These are phyloP conservation scores for Proterorhinus semilunaris DNA, from an alignment of 2,113 vertebrate species.

Conservation along the genomic window DNA sequence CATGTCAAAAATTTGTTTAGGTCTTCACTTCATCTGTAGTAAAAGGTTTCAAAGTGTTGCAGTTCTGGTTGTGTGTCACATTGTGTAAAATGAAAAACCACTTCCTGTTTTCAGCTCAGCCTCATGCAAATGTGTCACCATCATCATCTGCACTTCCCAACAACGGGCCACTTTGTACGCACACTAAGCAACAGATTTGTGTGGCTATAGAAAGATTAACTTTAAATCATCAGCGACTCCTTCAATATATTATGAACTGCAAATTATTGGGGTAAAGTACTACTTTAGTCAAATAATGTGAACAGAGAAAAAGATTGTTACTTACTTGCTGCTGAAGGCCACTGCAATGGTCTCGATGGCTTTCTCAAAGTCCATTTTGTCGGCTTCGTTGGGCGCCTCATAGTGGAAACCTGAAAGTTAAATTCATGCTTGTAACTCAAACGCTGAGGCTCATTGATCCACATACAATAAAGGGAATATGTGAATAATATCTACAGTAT, in stretches of 20 bases:
- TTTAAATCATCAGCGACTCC: neutral
- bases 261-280: neutral
- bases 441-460: neutral
- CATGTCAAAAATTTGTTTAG: neutral
- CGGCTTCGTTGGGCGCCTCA: conserved; percentile 82
- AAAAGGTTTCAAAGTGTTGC: conserved; percentile 32
- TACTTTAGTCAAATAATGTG: neutral
- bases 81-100: conserved; percentile 48
- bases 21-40: conserved; percentile 23
- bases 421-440: neutral
- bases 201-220: neutral
- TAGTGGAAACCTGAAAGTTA: conserved; percentile 85
- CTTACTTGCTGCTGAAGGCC: conserved; percentile 98
- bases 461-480: neutral
- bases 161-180: conserved; percentile 8
- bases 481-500: too few relatives aligned
- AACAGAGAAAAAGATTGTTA: conserved; percentile 1
- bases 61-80: conserved; percentile 53
- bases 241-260: neutral
- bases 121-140: conserved; percentile 73
- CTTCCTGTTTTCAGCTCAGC: conserved; percentile 74
- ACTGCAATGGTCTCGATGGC: conserved; percentile 92
- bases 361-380: conserved; percentile 94
- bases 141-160: conserved; percentile 51
- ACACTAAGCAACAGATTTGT: neutral